A percentile compares a stretch with the other conserved stretches of the same genome.
These are phyloP conservation scores for Pseudopipra pipra DNA, from an alignment of 2,113 vertebrate genomes.

Conservation along the genomic window DNA sequence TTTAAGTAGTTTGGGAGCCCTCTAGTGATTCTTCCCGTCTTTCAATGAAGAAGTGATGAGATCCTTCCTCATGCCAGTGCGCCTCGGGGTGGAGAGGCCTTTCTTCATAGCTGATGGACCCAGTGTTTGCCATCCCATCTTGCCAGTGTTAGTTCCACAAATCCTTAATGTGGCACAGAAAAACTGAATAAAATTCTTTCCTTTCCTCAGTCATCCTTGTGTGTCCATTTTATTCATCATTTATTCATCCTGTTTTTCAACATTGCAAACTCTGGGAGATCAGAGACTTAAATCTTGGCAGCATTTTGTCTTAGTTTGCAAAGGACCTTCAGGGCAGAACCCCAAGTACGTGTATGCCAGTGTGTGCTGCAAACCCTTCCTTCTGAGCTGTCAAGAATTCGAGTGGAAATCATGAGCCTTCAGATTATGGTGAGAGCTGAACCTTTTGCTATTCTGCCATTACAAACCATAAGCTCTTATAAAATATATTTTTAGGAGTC, in stretches of 20 bases:
- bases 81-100: background rate
- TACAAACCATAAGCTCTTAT: slow-evolving; percentile 44
- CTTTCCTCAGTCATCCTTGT: background rate
- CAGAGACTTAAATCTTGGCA: background rate
- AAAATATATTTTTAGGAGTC: slow-evolving; percentile 66
- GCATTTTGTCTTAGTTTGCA: background rate
- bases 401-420: background rate
- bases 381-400: background rate
- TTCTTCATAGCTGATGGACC: background rate
- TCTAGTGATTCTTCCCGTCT: slow-evolving; percentile 58
- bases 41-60: background rate
- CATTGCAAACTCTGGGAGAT: background rate
- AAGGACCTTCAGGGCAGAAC: background rate
- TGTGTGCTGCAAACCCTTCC: background rate
- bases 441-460: slow-evolving; percentile 40
- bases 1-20: slow-evolving; percentile 67
- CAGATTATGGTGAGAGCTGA: background rate
- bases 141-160: background rate
- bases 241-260: background rate
- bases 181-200: background rate
- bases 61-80: background rate
- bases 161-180: background rate
- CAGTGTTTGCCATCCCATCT: background rate
- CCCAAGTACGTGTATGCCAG: background rate
- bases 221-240: background rate